These are phyloP conservation scores for Scytalopus superciliaris DNA, from an alignment of 2,113 vertebrate species.

Conservation along the genomic window DNA sequence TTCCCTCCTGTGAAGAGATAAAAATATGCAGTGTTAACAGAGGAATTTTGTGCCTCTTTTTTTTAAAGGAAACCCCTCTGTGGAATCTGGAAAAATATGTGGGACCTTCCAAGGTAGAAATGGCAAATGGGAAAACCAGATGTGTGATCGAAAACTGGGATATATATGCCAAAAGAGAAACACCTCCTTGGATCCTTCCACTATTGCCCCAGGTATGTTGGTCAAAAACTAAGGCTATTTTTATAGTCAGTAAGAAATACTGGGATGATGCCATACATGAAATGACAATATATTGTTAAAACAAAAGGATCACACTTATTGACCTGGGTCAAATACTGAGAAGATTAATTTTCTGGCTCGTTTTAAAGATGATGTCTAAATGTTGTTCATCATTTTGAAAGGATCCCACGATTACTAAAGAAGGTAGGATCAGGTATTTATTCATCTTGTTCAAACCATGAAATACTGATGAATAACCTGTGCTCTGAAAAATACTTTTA, in stretches of 20 bases:
- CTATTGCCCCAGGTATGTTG: slow-evolving; percentile 58
- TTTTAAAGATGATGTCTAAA: not conserved
- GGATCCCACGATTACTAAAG: not conserved
- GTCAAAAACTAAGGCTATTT: not conserved
- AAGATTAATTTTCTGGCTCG: not conserved
- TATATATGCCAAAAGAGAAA: slow-evolving; percentile 93
- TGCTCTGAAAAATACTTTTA: not conserved
- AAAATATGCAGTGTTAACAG: not conserved
- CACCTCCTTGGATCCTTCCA: slow-evolving; percentile 63
- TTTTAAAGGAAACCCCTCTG: slow-evolving; percentile 84
- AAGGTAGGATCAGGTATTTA: not conserved
- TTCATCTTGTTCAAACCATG: not conserved
- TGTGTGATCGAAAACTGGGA: slow-evolving; percentile 83
- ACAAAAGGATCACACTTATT: not conserved
- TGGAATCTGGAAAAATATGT: slow-evolving; percentile 83
- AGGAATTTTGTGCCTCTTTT: not conserved
- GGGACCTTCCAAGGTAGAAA: slow-evolving; percentile 84
- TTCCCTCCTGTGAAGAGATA: not conserved
- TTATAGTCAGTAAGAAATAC: not conserved
- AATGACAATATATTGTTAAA: not conserved
- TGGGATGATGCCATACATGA: not conserved
- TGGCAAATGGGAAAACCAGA: slow-evolving; percentile 87
- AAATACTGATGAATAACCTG: not conserved
- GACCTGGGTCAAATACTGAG: not conserved
- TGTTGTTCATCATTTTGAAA: not conserved